These are phyloP conservation scores for Petromus typicus DNA, from an alignment of 2,113 vertebrate species.

Conservation along the genomic window DNA sequence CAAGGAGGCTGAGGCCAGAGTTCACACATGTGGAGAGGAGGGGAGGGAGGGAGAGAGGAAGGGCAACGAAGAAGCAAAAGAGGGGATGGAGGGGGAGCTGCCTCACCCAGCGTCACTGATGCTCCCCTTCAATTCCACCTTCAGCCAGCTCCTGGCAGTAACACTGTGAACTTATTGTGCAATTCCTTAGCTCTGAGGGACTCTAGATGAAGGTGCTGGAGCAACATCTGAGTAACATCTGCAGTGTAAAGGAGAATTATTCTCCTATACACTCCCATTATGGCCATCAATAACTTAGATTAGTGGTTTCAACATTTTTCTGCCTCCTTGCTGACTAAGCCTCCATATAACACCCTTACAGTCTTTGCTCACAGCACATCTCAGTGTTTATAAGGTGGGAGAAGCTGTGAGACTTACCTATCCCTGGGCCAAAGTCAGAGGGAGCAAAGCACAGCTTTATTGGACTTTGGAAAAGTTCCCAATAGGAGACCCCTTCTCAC, in stretches of 20 bases:
- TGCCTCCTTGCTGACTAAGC: constrained; percentile 89
- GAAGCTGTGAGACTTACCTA: constrained; percentile 89
- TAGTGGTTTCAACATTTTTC: constrained; percentile 89
- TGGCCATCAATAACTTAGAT: constrained; percentile 89
- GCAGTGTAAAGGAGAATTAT: constrained; percentile 81
- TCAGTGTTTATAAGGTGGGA: constrained; percentile 91
- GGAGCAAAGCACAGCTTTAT: constrained; percentile 89
- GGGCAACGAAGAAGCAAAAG: rapidly evolving
- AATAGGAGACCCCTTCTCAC: constrained; percentile 87
- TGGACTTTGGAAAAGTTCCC: constrained; percentile 88
- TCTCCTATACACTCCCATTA: constrained; percentile 85
- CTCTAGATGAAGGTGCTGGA: constrained; percentile 69
- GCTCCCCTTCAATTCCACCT: constrained; percentile 7
- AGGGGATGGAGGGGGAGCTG: rapidly evolving
- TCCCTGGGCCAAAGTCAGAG: constrained; percentile 87
- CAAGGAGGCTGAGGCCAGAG: background rate
- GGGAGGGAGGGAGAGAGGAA: rapidly evolving
- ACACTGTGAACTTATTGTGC: background rate
- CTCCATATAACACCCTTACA: constrained; percentile 87
- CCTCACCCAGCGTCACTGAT: constrained; percentile 19
- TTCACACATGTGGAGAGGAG: background rate
- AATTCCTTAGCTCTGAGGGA: constrained; percentile 64
- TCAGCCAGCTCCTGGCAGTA: constrained; percentile 24
- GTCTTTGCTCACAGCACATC: constrained; percentile 89
- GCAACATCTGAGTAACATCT: constrained; percentile 75